Evolutionary conservation across 2,797 vertebrate genomes (phyloP).

Genomic region (Hephaestus fuliginosus): DNA sequence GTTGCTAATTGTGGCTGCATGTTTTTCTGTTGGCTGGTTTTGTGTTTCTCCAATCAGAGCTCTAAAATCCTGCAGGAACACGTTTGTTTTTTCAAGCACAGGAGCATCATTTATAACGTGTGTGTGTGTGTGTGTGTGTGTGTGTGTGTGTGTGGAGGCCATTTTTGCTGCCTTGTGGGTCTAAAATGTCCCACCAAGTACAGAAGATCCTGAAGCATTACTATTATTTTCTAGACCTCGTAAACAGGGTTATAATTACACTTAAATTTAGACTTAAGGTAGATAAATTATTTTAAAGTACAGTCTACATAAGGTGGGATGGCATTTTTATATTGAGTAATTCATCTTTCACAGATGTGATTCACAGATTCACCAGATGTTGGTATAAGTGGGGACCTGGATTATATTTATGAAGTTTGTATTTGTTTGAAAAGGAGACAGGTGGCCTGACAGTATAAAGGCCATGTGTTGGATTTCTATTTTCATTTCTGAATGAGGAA

Average conservation of each 20-base stretch:
- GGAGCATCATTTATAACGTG: constrained; percentile 80
- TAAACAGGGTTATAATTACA: neutral
- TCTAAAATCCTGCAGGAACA: constrained; percentile 53
- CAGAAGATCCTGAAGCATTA: constrained; percentile 15
- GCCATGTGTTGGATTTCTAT: constrained; percentile 66
- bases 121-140: constrained; percentile 20
- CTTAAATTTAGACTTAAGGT: neutral
- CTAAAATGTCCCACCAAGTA: constrained; percentile 21
- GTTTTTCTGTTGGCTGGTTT: constrained; percentile 68
- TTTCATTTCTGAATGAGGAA: constrained; percentile 55
- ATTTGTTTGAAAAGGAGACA: constrained; percentile 77
- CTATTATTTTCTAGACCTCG: neutral
- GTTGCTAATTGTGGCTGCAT: constrained; percentile 67
- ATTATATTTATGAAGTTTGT: constrained; percentile 57
- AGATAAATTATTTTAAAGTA: neutral
- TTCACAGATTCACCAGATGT: constrained; percentile 45
- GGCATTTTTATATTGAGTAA: constrained; percentile 41
- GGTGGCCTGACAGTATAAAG: constrained; percentile 49
- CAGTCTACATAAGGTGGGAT: neutral
- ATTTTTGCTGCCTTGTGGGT: constrained; percentile 38
- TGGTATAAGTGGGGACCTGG: constrained; percentile 41
- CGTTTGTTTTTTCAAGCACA: constrained; percentile 82
- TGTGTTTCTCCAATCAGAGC: constrained; percentile 80
- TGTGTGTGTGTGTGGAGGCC: constrained; percentile 3
- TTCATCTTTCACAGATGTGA: constrained; percentile 52